Evolutionary conservation across 2,888 invertebrate genomes (phyloP).

Genomic region (Eumacrocentrus americanus): DNA sequence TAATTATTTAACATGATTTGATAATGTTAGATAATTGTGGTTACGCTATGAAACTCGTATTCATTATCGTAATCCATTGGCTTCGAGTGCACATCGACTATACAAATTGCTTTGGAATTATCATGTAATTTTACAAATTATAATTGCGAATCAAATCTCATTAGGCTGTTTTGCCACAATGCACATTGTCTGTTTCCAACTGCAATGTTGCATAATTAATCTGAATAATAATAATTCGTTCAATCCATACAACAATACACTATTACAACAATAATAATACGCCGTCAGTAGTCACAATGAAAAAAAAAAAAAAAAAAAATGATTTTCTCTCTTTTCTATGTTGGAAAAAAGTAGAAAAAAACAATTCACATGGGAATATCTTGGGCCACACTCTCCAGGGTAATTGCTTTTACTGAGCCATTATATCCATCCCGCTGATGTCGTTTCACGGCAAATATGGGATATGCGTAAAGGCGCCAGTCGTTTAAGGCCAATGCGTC

Average conservation of each 20-base stretch:
- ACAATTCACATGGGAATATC: too few species aligned
- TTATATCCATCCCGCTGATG: conserved; percentile 20
- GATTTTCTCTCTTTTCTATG: too few species aligned
- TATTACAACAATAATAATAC: too few species aligned
- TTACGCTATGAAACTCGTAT: not conserved
- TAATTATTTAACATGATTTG: not conserved
- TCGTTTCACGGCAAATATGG: conserved; percentile 26
- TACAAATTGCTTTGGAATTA: conserved; percentile 10
- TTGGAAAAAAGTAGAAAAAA: too few species aligned
- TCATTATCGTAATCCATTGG: conserved; percentile 14
- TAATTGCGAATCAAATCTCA: conserved; percentile 13
- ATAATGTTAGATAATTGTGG: not conserved
- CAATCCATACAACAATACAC: too few species aligned
- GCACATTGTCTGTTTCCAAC: too few species aligned
- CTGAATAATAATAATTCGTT: not conserved
- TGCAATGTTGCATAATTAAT: too few species aligned
- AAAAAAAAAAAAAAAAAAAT: not conserved
- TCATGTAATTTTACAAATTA: conserved; percentile 20
- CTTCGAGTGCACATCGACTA: not conserved
- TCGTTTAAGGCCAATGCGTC: conserved; percentile 46
- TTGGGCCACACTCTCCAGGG: conserved; percentile 12
- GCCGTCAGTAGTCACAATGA: not conserved
- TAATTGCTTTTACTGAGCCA: conserved; percentile 24
- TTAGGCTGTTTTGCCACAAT: not conserved
- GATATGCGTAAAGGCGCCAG: conserved; percentile 27